Evolutionary conservation across 1,140 invertebrate species (phyloP).

Genomic region (Zaprionus vittiger): DNA sequence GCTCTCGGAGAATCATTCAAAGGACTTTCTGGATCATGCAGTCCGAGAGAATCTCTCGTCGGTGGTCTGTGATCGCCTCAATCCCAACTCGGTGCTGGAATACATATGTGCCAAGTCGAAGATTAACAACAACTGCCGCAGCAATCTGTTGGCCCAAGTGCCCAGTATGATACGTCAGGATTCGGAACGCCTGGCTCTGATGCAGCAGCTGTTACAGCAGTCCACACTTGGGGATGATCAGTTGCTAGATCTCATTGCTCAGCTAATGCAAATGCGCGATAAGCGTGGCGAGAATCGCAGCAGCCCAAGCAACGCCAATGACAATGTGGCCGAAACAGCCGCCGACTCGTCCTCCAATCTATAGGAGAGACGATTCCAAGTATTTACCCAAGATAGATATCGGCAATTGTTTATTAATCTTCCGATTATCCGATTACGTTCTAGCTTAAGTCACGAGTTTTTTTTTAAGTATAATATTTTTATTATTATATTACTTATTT

Average conservation of each 20-base stretch:
- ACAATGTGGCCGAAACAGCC: conserved; percentile 74
- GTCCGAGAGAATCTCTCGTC: conserved; percentile 81
- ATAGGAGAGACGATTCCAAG: conserved; percentile 24
- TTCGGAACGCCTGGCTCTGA: conserved; percentile 56
- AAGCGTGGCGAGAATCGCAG: conserved; percentile 24
- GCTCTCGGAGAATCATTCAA: conserved; percentile 82
- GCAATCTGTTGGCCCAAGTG: conserved; percentile 63
- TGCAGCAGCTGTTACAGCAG: conserved; percentile 61
- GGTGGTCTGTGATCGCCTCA: conserved; percentile 81
- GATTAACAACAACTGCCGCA: conserved; percentile 71
- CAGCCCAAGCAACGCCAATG: conserved; percentile 13
- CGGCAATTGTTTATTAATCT: neutral
- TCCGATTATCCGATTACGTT: neutral
- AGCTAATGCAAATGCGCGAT: conserved; percentile 55
- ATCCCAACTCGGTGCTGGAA: conserved; percentile 78
- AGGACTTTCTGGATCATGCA: conserved; percentile 82
- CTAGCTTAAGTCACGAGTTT: neutral
- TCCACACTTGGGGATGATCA: conserved; percentile 60
- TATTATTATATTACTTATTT: neutral
- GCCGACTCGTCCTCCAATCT: conserved; percentile 80
- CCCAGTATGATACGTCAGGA: conserved; percentile 68
- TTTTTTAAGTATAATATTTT: conserved; percentile 5
- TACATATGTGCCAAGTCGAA: conserved; percentile 83
- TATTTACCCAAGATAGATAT: conserved; percentile 7
- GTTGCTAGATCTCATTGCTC: conserved; percentile 71